Evolutionary conservation across 1,140 invertebrate genomes (phyloP), one percentile per base, ranked within the genome.

Genomic region (Ostrea edulis): DNA sequence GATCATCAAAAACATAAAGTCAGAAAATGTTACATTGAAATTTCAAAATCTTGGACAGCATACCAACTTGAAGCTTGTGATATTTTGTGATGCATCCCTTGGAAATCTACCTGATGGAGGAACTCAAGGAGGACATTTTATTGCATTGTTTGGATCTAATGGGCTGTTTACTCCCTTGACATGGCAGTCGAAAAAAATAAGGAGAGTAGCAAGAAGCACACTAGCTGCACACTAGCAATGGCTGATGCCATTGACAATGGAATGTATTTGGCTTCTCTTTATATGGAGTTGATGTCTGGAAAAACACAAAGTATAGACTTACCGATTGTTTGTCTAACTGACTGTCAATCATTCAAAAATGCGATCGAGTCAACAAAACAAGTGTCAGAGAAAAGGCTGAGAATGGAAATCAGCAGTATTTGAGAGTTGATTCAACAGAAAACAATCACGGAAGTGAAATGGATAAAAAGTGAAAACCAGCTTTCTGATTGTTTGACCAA

Each of bases 401-500:
- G 85, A 82, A n/a, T 87, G 20, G 85, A 89, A 71, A 85, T 90
- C 12, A 58, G 81, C 44, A 81, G 86, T 55, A 86, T 90, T 20
- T 65, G 65, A 86, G 89, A 90, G 84, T 29, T 87, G 2, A 82
- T 90, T 82, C 14, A 85, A 54, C 52, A 51, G 22, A n/a, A 55
- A 17, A 51, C 89, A 62, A 89, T 89, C n/a, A 68, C 25, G 44
- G 22, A 86, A 20, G 54, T 89, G 2, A 82, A 55, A 71, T 89
- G 86, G 88, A 77, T 85, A 25, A 52, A 87, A 44, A 86, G 84
- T 81, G 84, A 62, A 54, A 29, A 71, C 29, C 85, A 89, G 71
- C 71, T 89, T 35, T 77, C 88, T 7, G 88, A 89, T 52, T 89
- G 85, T 35, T 77, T 89, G 54, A 89, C 88, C 51, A 89, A 87